Evolutionary conservation across 23 tunicate species (phyloP).

Genomic region (Ascidia mentula): DNA sequence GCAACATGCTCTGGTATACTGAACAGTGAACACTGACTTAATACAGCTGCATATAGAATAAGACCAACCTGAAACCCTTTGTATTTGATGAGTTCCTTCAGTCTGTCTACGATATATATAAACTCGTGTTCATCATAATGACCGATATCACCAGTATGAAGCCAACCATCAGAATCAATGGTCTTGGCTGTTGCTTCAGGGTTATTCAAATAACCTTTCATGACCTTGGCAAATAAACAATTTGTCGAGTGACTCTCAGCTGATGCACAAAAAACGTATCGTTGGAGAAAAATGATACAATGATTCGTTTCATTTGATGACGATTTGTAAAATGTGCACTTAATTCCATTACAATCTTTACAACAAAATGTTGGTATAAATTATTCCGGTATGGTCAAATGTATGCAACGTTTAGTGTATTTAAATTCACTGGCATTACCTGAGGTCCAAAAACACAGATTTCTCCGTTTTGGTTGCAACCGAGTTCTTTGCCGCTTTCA

Average conservation of each 20-base stretch:
- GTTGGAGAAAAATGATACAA: no score
- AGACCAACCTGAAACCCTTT: constrained; percentile 69
- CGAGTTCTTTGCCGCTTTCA: not conserved
- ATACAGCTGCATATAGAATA: not conserved
- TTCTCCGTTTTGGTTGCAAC: not conserved
- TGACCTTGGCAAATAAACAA: no score
- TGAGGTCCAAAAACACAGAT: not conserved
- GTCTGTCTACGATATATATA: constrained; percentile 58
- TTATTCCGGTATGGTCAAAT: not conserved
- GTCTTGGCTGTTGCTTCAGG: constrained; percentile 44
- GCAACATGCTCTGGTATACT: not conserved
- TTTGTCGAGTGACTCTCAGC: no score
- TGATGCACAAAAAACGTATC: no score
- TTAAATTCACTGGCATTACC: not conserved
- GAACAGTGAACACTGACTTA: not conserved
- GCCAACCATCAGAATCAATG: constrained; percentile 73
- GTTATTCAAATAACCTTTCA: constrained; percentile 63
- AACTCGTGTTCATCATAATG: constrained; percentile 58
- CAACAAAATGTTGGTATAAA: not conserved
- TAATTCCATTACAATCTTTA: not conserved
- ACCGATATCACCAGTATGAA: constrained; percentile 84
- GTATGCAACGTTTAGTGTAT: not conserved
- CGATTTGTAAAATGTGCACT: no score
- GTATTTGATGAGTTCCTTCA: constrained; percentile 68
- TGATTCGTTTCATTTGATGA: no score